Percentiles rank a stretch among this genome's conserved stretches.
These are phyloP conservation scores for Cotesia vestalis DNA, from an alignment of 1,140 invertebrate species.

Conservation along the genomic window DNA sequence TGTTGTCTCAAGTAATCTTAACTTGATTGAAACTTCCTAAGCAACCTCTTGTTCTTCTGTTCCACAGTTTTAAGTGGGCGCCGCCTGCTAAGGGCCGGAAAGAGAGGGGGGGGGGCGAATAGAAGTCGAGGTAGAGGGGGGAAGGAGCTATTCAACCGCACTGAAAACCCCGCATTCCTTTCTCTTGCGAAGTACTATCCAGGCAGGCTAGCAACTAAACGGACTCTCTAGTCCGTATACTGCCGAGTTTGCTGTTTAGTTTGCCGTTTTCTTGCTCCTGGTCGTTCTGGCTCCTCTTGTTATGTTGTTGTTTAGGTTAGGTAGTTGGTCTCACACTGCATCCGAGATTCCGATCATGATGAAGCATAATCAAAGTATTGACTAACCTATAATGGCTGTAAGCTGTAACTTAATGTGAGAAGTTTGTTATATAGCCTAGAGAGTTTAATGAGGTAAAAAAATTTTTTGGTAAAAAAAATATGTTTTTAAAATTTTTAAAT, in stretches of 20 bases:
- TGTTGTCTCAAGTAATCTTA: slow-evolving; percentile 36
- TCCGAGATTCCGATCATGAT: slow-evolving; percentile 33
- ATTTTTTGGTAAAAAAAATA: no score
- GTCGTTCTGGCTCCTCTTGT: background rate
- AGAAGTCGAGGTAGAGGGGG: background rate
- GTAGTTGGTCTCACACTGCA: background rate
- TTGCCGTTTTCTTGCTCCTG: no score
- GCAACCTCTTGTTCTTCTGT: slow-evolving; percentile 7
- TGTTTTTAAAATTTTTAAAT: background rate
- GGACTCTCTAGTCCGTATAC: background rate
- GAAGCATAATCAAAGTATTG: slow-evolving; percentile 29
- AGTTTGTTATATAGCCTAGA: no score
- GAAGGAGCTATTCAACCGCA: slow-evolving; percentile 8
- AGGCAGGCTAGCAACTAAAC: background rate
- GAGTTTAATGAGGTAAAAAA: no score
- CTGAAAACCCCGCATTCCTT: slow-evolving; percentile 26
- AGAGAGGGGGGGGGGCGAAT: background rate
- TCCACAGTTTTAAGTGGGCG: no score
- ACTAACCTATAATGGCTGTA: background rate
- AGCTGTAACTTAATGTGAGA: no score
- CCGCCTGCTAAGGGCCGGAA: background rate
- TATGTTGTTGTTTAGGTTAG: no score
- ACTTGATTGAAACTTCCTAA: slow-evolving; percentile 36
- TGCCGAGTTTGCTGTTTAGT: no score
- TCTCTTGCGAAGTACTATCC: slow-evolving; percentile 28